Evolutionary conservation across 2,888 invertebrate genomes (phyloP), one percentile per base, ranked within the genome.

Genomic region (Sericinus montela): DNA sequence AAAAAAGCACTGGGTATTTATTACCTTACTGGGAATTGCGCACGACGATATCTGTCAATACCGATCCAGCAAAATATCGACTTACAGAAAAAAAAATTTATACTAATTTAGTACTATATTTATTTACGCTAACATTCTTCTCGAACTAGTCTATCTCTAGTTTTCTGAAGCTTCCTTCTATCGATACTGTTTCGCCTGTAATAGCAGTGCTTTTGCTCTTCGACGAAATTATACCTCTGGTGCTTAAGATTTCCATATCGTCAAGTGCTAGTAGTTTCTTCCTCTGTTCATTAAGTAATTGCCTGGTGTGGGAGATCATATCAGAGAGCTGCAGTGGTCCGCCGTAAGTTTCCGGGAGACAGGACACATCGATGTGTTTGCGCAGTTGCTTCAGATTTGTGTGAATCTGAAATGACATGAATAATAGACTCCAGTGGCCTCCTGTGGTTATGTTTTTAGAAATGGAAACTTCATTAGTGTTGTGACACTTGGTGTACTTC

Each of bases 331-430:
- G 91, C 62, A 94, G 91, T 3, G 84, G 79, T 1, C 95, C 95
- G 0, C 95, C 95, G 67, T 93, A 92, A 60, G 92, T 92, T 19
- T 90, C 85, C 0, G 96, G 95, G 35, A 96, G 80, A 52, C 94
- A 93, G 9, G 86, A 84, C 0, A 84, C 63, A 58, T 93, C 92
- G 1, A 95, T 73, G 41, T 83, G 73, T 54, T 92, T 90, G 54
- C 91, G 88, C 7, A 95, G 74, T 8, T 92, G 91, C 42, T 91
- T 90, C 4, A 91, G 60, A 47, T 88, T 91, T 43, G 90, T 83
- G 68, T 94, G 90, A 15, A 91, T 73, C 91, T 92, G 76, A 36
- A 84, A 82, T 43, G 25, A 4, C 19, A 19, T 5, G 5, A 3
- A 19, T 19, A 19, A 3, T 3, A 19, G 5, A 19, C 5, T 19